Evolutionary conservation across 1,140 invertebrate genomes (phyloP).

Genomic region (Formica selysi): DNA sequence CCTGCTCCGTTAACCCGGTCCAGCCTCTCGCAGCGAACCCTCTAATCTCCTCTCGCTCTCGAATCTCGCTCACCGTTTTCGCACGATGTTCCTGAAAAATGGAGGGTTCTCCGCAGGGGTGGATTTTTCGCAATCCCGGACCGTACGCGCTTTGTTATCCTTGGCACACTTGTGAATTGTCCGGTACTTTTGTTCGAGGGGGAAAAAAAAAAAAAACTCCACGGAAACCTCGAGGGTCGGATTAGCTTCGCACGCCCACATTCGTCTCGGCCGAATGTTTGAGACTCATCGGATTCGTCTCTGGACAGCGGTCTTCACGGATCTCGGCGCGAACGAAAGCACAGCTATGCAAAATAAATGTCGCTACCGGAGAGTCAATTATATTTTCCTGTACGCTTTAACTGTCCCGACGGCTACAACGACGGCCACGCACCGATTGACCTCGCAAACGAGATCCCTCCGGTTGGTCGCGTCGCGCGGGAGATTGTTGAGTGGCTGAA

Average conservation of each 20-base stretch:
- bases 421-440: constrained; percentile 55
- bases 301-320: neutral
- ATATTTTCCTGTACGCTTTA: constrained; percentile 51
- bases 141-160: constrained; percentile 16
- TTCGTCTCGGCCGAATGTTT: constrained; percentile 17
- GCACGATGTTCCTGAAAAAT: constrained; percentile 30
- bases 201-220: neutral
- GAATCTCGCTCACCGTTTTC: constrained; percentile 33
- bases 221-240: neutral
- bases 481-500: constrained; percentile 60
- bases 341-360: constrained; percentile 27
- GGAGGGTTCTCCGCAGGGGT: neutral
- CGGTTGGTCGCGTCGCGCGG: constrained; percentile 60
- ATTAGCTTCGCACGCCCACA: neutral
- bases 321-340: neutral
- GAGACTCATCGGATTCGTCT: neutral
- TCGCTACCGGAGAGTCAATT: constrained; percentile 57
- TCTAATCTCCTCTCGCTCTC: constrained; percentile 20
- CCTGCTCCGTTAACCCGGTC: constrained; percentile 57
- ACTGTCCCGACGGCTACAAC: constrained; percentile 39
- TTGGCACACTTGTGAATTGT: neutral
- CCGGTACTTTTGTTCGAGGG: neutral
- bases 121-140: neutral
- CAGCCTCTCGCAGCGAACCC: constrained; percentile 33
- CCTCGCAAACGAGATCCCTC: constrained; percentile 68